These are phyloP conservation scores for Cryptocheilus praepositus DNA, from an alignment of 2,888 invertebrate genomes.

Conservation along the genomic window DNA sequence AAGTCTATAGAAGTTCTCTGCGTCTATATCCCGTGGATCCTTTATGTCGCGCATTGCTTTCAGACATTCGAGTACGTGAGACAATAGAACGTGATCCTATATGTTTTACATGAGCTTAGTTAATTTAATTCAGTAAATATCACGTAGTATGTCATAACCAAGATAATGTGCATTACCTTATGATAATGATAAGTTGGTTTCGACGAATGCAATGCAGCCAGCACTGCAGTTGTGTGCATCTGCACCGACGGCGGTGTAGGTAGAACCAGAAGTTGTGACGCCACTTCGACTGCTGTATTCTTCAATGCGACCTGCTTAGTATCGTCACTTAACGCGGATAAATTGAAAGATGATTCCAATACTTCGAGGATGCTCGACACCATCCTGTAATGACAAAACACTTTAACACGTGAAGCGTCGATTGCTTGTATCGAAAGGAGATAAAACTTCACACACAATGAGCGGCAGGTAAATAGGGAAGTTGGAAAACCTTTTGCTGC, in stretches of 20 bases:
- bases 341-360: slow-evolving; percentile 83
- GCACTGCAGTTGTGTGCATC: slow-evolving; percentile 86
- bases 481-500: too few species aligned
- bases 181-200: slow-evolving; percentile 88
- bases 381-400: slow-evolving; percentile 75
- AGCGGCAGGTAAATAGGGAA: neutral
- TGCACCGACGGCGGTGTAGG: slow-evolving; percentile 85
- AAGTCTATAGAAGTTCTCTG: slow-evolving; percentile 92
- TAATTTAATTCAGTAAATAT: neutral
- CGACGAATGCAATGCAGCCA: slow-evolving; percentile 87
- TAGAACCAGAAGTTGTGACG: slow-evolving; percentile 81
- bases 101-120: slow-evolving; percentile 5
- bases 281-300: slow-evolving; percentile 80
- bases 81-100: slow-evolving; percentile 89
- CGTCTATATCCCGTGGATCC: slow-evolving; percentile 86
- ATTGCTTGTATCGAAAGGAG: neutral
- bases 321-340: slow-evolving; percentile 76
- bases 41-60: slow-evolving; percentile 79
- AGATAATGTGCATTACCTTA: slow-evolving; percentile 78
- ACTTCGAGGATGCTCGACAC: slow-evolving; percentile 83
- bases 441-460: neutral
- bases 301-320: slow-evolving; percentile 74
- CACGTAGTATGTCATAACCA: neutral
- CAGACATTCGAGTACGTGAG: slow-evolving; percentile 84
- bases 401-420: slow-evolving; percentile 12